Evolutionary conservation across 1,140 invertebrate genomes (phyloP), one percentile per base, ranked within the genome.

Genomic region (Trinorchestia longiramus): DNA sequence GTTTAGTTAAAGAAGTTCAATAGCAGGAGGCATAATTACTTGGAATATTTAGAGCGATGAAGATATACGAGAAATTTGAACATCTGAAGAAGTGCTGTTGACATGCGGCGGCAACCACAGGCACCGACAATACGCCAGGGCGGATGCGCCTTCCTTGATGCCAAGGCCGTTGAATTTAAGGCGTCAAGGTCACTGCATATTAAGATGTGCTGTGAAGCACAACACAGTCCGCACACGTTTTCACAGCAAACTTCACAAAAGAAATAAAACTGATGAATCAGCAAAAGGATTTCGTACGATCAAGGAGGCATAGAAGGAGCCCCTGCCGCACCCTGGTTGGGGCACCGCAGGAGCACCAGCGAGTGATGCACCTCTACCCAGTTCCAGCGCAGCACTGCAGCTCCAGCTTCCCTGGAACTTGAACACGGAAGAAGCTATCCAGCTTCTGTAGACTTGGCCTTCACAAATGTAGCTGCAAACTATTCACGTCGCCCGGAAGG

Each of bases 391-490:
- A 43, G 44, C 92, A 94, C 92, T 94, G 92, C 92, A 43, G 41
- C 43, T 47, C 43, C 92, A 47, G 92, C 92, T 11, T 40, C 92
- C 19, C 43, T 44, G 92, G 43, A 94, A 94, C 92, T 43, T 17
- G 36, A 94, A 94, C 44, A 44, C 92, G 92, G 92, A 94, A 94
- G 92, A 94, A 44, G 40, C 43, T 6, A n/a, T 19, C 92, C 11
- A 6, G 88, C 44, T 94, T n/a, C 92, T 6, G 36, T 47, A 94
- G 0, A 94, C 92, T 94, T 94, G 92, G n/a, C 92, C 92, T 94
- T 94, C 41, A 44, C 43, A 17, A 42, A 8, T 19, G 43, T 45
- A 43, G 92, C 40, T 28, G 17, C 41, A 43, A 91, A 45, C 6
- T 17, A 11, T 47, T 40, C 43, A 3, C 43, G 92, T n/a, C 92